A percentile compares a stretch with the other conserved stretches of the same genome.
Conservation (phyloP, 2,888 invertebrate species). For the Mamestra brassicae region DNA sequence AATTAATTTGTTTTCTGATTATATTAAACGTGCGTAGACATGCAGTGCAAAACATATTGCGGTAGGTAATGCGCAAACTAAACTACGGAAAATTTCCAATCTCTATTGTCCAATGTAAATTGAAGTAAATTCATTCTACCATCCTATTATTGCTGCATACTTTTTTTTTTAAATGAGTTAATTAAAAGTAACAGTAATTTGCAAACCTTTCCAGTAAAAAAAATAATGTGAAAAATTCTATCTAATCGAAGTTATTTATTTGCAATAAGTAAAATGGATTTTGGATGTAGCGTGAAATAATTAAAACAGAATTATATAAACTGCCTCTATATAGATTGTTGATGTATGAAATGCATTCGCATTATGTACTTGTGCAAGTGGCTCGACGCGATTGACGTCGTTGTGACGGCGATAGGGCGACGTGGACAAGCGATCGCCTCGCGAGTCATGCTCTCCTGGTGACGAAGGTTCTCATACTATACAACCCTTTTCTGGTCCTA, state of each 20-base stretch:
- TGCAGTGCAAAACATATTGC: slow-evolving; percentile 24
- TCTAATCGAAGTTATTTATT: background rate
- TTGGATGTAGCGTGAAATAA: background rate
- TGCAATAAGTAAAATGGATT: background rate
- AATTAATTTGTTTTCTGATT: slow-evolving; percentile 12
- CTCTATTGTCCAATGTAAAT: background rate
- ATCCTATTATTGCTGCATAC: background rate
- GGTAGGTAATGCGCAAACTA: slow-evolving; percentile 25
- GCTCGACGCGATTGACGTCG: slow-evolving; percentile 74
- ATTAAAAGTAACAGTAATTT: background rate
- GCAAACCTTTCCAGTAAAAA: background rate
- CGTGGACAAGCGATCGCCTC: slow-evolving; percentile 74
- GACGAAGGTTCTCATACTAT: slow-evolving; percentile 82
- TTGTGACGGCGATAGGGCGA: slow-evolving; percentile 74
- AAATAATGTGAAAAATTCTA: background rate
- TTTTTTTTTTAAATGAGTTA: background rate
- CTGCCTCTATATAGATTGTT: slow-evolving; percentile 16
- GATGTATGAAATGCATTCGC: slow-evolving; percentile 48
- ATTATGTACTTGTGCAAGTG: slow-evolving; percentile 72
- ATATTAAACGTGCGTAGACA: slow-evolving; percentile 2
- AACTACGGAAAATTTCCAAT: background rate
- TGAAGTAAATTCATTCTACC: background rate
- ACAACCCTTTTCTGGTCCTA: slow-evolving; percentile 88
- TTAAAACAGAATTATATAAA: slow-evolving; percentile 14
- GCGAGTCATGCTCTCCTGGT: slow-evolving; percentile 80